phyloP scores from a whole-genome alignment of 2,888 invertebrate genomes.

The Mongoloraphidia duomilia region DNA sequence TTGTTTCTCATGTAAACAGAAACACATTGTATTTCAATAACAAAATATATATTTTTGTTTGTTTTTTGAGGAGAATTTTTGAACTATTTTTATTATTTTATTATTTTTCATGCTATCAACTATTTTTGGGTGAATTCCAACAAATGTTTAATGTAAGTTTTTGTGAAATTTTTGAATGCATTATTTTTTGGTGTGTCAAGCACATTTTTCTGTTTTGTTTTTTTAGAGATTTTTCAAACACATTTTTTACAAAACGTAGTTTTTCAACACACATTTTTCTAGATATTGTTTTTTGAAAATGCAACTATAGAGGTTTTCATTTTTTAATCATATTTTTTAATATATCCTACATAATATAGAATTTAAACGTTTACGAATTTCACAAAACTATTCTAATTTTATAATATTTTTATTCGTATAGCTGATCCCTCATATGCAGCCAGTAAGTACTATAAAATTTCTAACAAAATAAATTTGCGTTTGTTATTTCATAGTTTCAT shows the following conservation, averaged over 20 bases:
- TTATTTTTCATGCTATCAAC: slow-evolving; percentile 25
- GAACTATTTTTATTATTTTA: slow-evolving; percentile 14
- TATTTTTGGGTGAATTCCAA: neutral
- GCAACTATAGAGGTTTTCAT: too few species aligned
- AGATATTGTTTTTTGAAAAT: neutral
- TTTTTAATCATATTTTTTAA: too few species aligned
- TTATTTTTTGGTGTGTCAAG: slow-evolving; percentile 3
- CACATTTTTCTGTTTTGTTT: slow-evolving; percentile 4
- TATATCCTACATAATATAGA: too few species aligned
- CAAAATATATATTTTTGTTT: slow-evolving; percentile 4
- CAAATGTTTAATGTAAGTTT: slow-evolving; percentile 23
- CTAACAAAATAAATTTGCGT: too few species aligned
- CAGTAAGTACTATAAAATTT: too few species aligned
- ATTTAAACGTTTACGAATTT: too few species aligned
- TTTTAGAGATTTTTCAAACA: neutral
- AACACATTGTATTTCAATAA: too few species aligned
- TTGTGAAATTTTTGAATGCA: slow-evolving; percentile 22
- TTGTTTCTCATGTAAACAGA: too few species aligned
- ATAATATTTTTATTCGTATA: too few species aligned
- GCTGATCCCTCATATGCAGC: too few species aligned
- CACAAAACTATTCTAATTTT: too few species aligned
- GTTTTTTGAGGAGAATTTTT: slow-evolving; percentile 10
- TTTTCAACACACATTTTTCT: slow-evolving; percentile 8
- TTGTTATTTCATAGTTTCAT: too few species aligned
- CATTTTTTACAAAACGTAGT: neutral